Evolutionary conservation across 2,888 invertebrate genomes (phyloP).

Genomic region (Phyllotreta striolata): DNA sequence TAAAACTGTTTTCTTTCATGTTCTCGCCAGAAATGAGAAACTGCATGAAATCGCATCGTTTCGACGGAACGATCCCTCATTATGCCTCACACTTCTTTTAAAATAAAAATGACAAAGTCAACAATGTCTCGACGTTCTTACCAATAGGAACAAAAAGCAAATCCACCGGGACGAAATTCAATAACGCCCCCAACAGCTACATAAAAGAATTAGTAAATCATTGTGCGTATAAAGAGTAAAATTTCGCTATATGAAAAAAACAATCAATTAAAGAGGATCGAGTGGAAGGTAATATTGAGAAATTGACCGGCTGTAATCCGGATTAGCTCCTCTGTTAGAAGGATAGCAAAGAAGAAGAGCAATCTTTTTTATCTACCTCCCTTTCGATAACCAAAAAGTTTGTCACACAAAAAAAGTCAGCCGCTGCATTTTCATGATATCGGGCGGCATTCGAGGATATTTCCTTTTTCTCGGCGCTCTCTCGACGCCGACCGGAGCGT

Average conservation of each 20-base stretch:
- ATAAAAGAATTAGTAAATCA: too few relatives aligned
- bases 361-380: slow-evolving; percentile 15
- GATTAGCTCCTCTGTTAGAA: neutral
- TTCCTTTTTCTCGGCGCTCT: neutral
- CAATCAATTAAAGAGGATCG: too few relatives aligned
- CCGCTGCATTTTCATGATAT: slow-evolving; percentile 18
- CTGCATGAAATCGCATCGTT: slow-evolving; percentile 3
- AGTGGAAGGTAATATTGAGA: too few relatives aligned
- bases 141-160: neutral
- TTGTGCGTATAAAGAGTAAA: too few relatives aligned
- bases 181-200: too few relatives aligned
- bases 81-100: slow-evolving; percentile 5
- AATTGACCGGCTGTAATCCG: neutral
- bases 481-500: slow-evolving; percentile 9
- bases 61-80: slow-evolving; percentile 14
- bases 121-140: slow-evolving; percentile 14
- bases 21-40: neutral
- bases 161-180: too few relatives aligned
- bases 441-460: slow-evolving; percentile 1
- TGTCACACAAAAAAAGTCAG: slow-evolving; percentile 19
- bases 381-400: slow-evolving; percentile 14
- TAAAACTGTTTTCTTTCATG: neutral
- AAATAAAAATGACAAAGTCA: slow-evolving; percentile 12
- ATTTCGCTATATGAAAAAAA: too few relatives aligned
- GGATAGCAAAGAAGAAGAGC: slow-evolving; percentile 5